Evolutionary conservation across 2,888 invertebrate species (phyloP), one percentile per base, ranked within the genome.

Genomic region (Caenorhabditis virilis): DNA sequence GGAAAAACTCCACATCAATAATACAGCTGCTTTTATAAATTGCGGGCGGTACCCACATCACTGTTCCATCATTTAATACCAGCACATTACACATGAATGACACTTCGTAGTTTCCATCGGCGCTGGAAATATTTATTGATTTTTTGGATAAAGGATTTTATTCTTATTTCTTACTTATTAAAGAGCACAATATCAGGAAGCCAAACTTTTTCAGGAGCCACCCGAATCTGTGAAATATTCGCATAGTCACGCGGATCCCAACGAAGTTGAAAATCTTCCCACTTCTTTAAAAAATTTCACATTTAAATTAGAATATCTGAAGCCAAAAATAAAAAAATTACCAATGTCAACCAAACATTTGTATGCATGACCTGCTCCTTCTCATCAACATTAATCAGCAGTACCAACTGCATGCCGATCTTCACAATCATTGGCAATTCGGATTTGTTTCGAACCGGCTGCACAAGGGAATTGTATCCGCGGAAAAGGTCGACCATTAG

Each of bases 41-140:
- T 57, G 97, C 97, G 42, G 97, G 97, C 9, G 97, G 97, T 25
- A 98, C 94, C 97, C 97, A 98, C 41, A 95, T 88, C 13, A 98
- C 83, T 22, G 77, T 73, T 33, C 97, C 97, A 76, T 91, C 90
- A 18, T 92, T 91, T 86, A 94, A 93, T 81, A 98, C 93, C 62
- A 99, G 88, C 33, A 97, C 95, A 88, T 98, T 98, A 57, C 95
- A 95, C 86, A 97, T 95, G 87, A 95, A 98, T 76, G 95, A 91
- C 66, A 98, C 97, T 87, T 99, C 98, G 86, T 99, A 98, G 86
- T 97, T 97, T 54, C 98, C 98, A 85, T 99, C 98, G 82, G 98
- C 98, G 86, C 97, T 97, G 87, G 2, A 43, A 51, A 30, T 7
- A 20, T 36, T 7, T 5, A 20, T n/a, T n/a, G n/a, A n/a, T n/a